Evolutionary conservation across 2,888 invertebrate genomes (phyloP).

Genomic region (Nemotelus nigrinus): DNA sequence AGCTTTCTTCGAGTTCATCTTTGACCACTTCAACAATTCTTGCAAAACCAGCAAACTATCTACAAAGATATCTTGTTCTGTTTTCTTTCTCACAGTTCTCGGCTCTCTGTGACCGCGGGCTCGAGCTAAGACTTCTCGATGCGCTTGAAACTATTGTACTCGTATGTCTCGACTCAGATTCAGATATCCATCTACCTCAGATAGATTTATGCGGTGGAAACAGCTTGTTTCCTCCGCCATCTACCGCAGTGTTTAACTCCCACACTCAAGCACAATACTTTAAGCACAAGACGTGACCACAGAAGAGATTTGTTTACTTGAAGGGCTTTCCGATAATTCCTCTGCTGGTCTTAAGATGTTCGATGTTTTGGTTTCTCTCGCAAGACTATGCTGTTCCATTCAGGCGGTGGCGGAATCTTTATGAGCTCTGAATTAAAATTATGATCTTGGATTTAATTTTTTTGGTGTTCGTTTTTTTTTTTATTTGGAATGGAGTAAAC

Average conservation of each 20-base stretch:
- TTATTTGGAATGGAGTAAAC: slow-evolving; percentile 2
- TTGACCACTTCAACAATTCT: no score
- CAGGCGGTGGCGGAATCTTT: no score
- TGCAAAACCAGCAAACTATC: no score
- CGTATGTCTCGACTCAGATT: no score
- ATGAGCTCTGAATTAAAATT: no score
- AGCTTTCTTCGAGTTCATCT: no score
- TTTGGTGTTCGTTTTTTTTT: not conserved
- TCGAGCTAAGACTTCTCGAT: not conserved
- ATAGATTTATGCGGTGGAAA: not conserved
- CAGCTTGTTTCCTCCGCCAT: not conserved
- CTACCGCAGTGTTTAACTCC: slow-evolving; percentile 18
- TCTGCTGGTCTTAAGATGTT: not conserved
- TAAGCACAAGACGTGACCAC: slow-evolving; percentile 1
- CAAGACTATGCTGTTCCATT: no score
- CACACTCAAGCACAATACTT: slow-evolving; percentile 1
- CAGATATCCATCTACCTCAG: no score
- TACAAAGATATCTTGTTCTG: no score
- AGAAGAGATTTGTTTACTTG: slow-evolving; percentile 30
- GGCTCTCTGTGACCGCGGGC: no score
- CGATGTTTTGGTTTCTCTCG: slow-evolving; percentile 1
- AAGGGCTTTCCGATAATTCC: not conserved
- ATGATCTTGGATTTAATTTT: no score
- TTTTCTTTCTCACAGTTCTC: no score
- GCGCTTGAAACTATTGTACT: not conserved